Conservation (phyloP, 2,888 invertebrate genomes). For the Maniola hyperantus region DNA sequence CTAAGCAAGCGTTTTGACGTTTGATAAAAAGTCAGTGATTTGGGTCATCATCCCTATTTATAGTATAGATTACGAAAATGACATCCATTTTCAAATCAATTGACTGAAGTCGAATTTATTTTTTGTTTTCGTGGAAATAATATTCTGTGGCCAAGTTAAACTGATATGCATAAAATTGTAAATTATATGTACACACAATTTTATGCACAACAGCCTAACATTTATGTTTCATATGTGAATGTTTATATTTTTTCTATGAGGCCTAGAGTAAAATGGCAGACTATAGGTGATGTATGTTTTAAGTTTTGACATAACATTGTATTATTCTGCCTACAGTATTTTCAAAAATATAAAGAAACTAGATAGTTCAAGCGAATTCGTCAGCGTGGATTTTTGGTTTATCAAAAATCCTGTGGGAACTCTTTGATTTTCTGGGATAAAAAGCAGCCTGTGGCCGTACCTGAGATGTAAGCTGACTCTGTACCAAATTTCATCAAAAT, state of each 20-base stretch:
- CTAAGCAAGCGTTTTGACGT: too few species aligned
- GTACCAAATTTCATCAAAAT: too few species aligned
- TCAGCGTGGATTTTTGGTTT: too few species aligned
- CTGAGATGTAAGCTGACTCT: too few species aligned
- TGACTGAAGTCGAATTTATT: too few species aligned
- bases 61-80: too few species aligned
- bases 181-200: neutral
- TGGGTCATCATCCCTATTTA: too few species aligned
- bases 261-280: conserved; percentile 55
- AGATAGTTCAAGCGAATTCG: too few species aligned
- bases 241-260: conserved; percentile 25
- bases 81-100: neutral
- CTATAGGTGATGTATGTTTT: conserved; percentile 57
- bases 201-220: neutral
- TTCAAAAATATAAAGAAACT: neutral
- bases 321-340: conserved; percentile 55
- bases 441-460: too few species aligned
- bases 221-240: conserved; percentile 9
- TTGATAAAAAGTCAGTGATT: too few species aligned
- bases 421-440: too few species aligned
- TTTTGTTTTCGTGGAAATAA: neutral
- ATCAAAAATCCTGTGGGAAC: too few species aligned
- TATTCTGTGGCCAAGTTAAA: neutral
- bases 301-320: conserved; percentile 56
- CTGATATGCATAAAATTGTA: conserved; percentile 3